These are phyloP conservation scores for Xanthorhoe spadicearia DNA, from an alignment of 2,888 invertebrate genomes.

Conservation along the genomic window DNA sequence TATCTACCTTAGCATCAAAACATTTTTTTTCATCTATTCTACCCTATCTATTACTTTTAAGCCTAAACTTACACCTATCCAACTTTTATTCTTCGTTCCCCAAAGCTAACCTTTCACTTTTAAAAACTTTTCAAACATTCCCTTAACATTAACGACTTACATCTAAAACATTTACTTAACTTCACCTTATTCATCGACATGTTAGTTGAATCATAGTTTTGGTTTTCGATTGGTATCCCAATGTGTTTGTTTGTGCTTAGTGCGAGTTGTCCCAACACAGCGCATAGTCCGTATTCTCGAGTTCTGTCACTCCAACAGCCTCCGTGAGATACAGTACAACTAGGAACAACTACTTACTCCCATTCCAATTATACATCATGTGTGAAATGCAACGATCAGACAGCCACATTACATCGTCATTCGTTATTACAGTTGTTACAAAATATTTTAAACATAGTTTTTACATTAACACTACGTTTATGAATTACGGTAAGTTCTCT, in stretches of 20 bases:
- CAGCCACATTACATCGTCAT: constrained; percentile 72
- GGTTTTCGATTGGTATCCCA: constrained; percentile 76
- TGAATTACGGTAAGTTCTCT: constrained; percentile 78
- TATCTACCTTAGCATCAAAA: constrained; percentile 82
- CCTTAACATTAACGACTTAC: constrained; percentile 79
- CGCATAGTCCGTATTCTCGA: constrained; percentile 61
- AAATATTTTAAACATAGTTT: constrained; percentile 75
- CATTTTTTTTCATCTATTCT: constrained; percentile 76
- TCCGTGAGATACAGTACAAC: constrained; percentile 57
- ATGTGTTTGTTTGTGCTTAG: constrained; percentile 73
- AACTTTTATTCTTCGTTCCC: constrained; percentile 68
- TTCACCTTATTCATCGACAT: constrained; percentile 76
- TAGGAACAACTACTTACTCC: constrained; percentile 76
- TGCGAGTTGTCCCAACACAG: constrained; percentile 30
- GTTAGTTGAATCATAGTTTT: constrained; percentile 74
- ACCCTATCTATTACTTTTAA: constrained; percentile 80
- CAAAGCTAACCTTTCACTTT: constrained; percentile 69
- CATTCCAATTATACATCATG: constrained; percentile 63
- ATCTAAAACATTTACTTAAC: constrained; percentile 81
- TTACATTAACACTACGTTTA: constrained; percentile 78
- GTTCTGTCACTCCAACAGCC: constrained; percentile 70
- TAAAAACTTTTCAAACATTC: constrained; percentile 74
- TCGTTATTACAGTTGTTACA: constrained; percentile 62
- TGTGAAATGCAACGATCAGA: constrained; percentile 80
- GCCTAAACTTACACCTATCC: constrained; percentile 76